Base-by-base conservation (phyloP, 2,888 invertebrate species). In the Oscheius onirici region DNA sequence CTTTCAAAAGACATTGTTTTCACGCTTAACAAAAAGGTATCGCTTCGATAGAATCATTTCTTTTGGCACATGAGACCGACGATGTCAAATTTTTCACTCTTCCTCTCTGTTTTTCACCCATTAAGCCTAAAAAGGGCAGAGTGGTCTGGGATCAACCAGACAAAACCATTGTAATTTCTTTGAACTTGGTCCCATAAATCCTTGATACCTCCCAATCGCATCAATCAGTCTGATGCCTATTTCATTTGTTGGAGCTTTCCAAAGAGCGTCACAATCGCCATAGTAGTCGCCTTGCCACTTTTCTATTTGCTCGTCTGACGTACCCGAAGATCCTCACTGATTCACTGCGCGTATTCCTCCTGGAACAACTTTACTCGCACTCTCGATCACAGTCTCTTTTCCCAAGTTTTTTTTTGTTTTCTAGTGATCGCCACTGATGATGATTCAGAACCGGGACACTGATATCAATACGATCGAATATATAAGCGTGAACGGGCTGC, bases 231-330 rank as follows among this genome's bases (percentile, higher is more conserved):
- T 34, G 34, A 34, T 34, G 22, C 13, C 52, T n/a, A 3, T 52
- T 52, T 26, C 15, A 8, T 55, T 28, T 24, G n/a, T 13, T 55
- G 15, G 11, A 26, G 26, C n/a, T 26, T 28, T 28, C 28, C n/a
- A n/a, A n/a, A n/a, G n/a, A n/a, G 58, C 22, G 58, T 55, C 55
- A 58, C 43, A 58, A 34, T 26, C 46, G 49, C 49, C 63, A 46
- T 63, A 63, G 63, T 63, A 63, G 63, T 63, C 63, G 46, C 63
- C 24, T 63, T 46, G 49, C 63, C 28, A 63, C 46, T 46, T 63
- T 17, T 63, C 63, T 63, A 34, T 63, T 63, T 63, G 63, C 46
- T 24, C 22, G 22, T 20, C 1, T 41, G 44, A 41, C 43, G 41
- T 43, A 41, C 49, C 49, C 49, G 46, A 26, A 20, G 49, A 49